Percentiles rank a stretch among this genome's conserved stretches.
Evolutionary conservation across 2,113 vertebrate genomes (phyloP).

Genomic region (Oophaga pumilio): DNA sequence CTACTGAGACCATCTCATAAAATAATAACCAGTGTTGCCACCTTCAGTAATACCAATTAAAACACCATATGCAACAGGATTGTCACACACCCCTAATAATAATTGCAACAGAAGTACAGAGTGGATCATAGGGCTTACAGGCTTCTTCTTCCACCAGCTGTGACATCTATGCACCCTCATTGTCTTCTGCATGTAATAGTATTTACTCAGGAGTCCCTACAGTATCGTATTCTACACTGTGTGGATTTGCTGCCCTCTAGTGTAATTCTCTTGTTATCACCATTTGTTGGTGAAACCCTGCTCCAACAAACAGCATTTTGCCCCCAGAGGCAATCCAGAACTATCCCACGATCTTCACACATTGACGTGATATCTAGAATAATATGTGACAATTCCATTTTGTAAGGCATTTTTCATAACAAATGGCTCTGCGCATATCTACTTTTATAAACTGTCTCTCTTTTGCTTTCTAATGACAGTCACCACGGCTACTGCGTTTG

Average conservation of each 20-base stretch:
- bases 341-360: neutral
- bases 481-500: neutral
- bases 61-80: neutral
- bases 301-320: neutral
- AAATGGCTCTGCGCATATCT: neutral
- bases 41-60: neutral
- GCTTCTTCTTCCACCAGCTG: neutral
- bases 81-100: neutral
- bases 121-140: neutral
- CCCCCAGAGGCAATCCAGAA: slow-evolving; percentile 26
- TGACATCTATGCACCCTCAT: neutral
- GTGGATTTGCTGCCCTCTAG: slow-evolving; percentile 48
- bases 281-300: neutral
- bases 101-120: neutral
- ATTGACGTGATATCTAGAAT: neutral
- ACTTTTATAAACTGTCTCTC: neutral
- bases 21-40: neutral
- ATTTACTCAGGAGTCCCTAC: neutral
- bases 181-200: neutral
- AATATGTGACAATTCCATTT: neutral
- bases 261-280: slow-evolving; percentile 7
- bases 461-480: neutral
- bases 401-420: neutral
- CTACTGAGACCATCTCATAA: neutral
- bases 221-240: neutral